Evolutionary conservation across 2,797 vertebrate species (phyloP), one percentile per base, ranked within the genome.

Genomic region (Pseudomugil gertrudae): DNA sequence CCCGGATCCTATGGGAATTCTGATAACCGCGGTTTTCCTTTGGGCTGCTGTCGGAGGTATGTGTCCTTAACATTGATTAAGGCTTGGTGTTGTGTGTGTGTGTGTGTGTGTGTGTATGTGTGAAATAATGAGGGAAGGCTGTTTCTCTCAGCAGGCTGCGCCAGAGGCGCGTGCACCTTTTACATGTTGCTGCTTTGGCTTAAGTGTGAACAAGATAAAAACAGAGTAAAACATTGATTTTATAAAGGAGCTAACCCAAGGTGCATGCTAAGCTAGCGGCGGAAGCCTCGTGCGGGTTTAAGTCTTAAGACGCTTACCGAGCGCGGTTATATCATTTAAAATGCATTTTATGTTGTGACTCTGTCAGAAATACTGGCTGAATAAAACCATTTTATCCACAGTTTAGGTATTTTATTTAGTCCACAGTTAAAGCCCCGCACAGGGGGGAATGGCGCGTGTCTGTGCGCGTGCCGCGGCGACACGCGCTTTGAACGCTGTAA

Each of bases 1-100:
- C 11, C n/a, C 53, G 76, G 83, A 72, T 78, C 81, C 76, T 79
- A 92, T 91, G 91, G 87, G 85, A 69, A 9, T 84, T 63, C 48
- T 90, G 57, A 55, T 84, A 47, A 60, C 81, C 21, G 69, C 85
- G 24, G 57, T 87, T 40, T 63, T 86, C 3, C 72, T 92, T 0
- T 86, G 87, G 86, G 84, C 89, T 60, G 89, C 75, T 0, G 85
- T 83, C 84, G 89, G 86, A 82, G 92, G 92, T 93, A 63, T 87
- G 91, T 6, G 0, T 57, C 1, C 57, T 3, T 38, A 27, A 33
- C 27, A 10, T 27, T 8, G 0, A 47, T 47, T 2, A 7, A 30
- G 32, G 9, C 9, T 33, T 17, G 5, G 19, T 40, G 38, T 2
- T 43, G 17, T 9, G 40, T 43, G 40, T 19, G 6, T 43, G 40